phyloP scores from a whole-genome alignment of 1,140 invertebrate genomes.

The Bombus sibiricus region DNA sequence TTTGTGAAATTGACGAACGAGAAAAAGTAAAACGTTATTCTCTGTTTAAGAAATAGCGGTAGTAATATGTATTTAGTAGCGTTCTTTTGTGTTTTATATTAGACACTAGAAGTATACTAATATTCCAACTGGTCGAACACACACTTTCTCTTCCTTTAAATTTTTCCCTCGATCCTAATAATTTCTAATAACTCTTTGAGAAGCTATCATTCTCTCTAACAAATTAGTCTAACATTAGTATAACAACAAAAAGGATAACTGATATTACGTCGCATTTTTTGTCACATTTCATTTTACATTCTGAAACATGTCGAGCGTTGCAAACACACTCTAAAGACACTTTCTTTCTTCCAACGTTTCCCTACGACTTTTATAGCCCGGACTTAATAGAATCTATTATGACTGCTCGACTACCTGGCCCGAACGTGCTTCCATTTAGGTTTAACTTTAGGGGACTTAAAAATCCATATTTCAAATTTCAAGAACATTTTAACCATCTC shows the following conservation, averaged over 20 bases:
- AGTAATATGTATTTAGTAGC: not conserved
- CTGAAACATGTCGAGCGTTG: not conserved
- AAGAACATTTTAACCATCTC: not conserved
- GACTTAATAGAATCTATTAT: slow-evolving; percentile 37
- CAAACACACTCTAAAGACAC: slow-evolving; percentile 12
- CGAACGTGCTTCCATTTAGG: not conserved
- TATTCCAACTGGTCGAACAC: not conserved
- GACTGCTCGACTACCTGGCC: slow-evolving; percentile 6
- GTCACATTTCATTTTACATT: not conserved
- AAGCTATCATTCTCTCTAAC: not conserved
- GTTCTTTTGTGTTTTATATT: slow-evolving; percentile 1
- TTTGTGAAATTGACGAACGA: too few species aligned
- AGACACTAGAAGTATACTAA: not conserved
- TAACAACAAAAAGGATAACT: not conserved
- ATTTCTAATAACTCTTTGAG: not conserved
- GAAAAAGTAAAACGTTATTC: too few species aligned
- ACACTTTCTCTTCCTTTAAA: slow-evolving; percentile 19
- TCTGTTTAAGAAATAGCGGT: too few species aligned
- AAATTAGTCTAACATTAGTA: slow-evolving; percentile 1
- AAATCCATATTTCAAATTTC: slow-evolving; percentile 25
- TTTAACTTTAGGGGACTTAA: not conserved
- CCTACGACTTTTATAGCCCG: slow-evolving; percentile 26
- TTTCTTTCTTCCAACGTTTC: slow-evolving; percentile 15
- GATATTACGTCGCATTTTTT: not conserved
- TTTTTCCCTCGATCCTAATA: slow-evolving; percentile 15